Base-by-base conservation (phyloP, 2,888 invertebrate genomes). In the Thymelicus sylvestris region DNA sequence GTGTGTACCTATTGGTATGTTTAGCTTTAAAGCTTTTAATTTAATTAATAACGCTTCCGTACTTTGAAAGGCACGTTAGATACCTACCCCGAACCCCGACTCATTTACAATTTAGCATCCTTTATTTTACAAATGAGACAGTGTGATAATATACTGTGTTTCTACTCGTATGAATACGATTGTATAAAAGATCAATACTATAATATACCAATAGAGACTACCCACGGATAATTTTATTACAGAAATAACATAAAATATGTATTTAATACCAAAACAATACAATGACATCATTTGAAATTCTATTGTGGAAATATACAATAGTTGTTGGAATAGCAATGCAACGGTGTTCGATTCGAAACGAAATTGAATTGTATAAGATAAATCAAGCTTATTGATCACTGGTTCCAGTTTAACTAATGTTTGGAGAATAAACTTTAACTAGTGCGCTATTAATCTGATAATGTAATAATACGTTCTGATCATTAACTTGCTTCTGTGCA, bases 281-380 rank as follows among this genome's bases (percentile, higher is more conserved):
- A 61, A 61, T 61, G 50, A 19, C 50, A 47, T n/a, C 47, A 52
- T 52, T 67, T 24, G 8, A 60, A 67, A 67, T 67, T 67, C 50
- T 67, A 61, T 41, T 61, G 50, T 61, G 41, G 48, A 55, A 55
- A 67, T 60, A 67, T 44, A 60, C 50, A 60, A 67, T 61, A 39
- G 60, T 13, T 13, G 15, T 13, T 41, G 19, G n/a, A 65, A 65
- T 61, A 61, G 61, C 15, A 52, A 62, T 19, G 61, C 61, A 62
- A 24, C 50, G 38, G 67, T 47, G 48, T 31, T 31, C 31, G 31
- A 31, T 31, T 60, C 59, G 44, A 44, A 44, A 44, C 44, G 44
- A 50, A 67, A 67, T 67, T 41, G 61, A 62, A 67, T 67, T 62
- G 55, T 55, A 62, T 62, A 62, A 62, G 62, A 67, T 67, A 62